These are phyloP conservation scores for Gobiocypris rarus DNA, from an alignment of 2,113 vertebrate species.

Conservation along the genomic window DNA sequence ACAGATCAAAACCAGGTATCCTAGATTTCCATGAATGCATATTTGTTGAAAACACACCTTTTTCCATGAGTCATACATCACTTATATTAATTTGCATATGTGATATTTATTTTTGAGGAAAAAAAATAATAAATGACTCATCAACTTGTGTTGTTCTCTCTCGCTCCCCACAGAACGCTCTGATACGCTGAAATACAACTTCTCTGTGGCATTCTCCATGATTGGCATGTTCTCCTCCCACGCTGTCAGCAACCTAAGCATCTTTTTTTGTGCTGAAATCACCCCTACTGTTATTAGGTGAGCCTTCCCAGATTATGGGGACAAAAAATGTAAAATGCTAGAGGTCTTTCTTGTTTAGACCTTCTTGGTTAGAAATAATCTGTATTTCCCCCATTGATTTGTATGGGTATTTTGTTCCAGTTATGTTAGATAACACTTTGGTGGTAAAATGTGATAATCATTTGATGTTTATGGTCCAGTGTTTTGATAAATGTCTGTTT, in stretches of 20 bases:
- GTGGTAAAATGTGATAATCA: background rate
- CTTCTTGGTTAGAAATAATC: too few relatives aligned
- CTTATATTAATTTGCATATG: background rate
- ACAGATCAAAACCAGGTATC: too few relatives aligned
- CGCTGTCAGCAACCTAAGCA: slow-evolving; percentile 93
- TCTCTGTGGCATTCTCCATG: slow-evolving; percentile 91
- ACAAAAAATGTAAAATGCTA: background rate
- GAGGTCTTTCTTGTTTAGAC: background rate
- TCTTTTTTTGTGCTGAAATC: slow-evolving; percentile 98
- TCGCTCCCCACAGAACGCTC: slow-evolving; percentile 78
- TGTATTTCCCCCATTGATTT: background rate
- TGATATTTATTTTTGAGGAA: background rate
- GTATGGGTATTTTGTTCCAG: background rate
- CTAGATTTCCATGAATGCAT: background rate
- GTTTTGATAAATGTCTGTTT: background rate
- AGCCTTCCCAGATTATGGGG: slow-evolving; percentile 39
- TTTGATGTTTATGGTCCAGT: background rate
- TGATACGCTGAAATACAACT: slow-evolving; percentile 87
- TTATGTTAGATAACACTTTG: background rate
- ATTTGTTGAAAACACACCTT: background rate
- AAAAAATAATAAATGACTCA: background rate
- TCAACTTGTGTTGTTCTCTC: slow-evolving; percentile 41
- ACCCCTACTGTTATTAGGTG: slow-evolving; percentile 97
- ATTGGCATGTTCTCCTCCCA: slow-evolving; percentile 99
- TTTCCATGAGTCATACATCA: background rate